Evolutionary conservation across 2,888 invertebrate genomes (phyloP).

Genomic region (Drosophila eohydei): DNA sequence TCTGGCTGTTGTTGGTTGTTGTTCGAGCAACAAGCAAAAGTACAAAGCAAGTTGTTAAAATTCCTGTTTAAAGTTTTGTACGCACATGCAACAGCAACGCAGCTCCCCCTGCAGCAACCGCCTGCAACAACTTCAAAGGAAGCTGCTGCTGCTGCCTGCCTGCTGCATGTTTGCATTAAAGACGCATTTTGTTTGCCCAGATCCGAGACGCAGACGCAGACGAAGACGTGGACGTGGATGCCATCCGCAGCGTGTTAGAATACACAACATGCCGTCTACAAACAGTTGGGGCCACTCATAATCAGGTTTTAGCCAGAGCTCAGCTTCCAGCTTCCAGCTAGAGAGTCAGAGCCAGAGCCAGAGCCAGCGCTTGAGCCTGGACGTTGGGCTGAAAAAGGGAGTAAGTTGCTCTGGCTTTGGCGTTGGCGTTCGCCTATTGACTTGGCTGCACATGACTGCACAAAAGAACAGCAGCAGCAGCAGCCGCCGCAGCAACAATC

Average conservation of each 20-base stretch:
- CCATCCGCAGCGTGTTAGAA: conserved; percentile 76
- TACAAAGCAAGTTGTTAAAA: conserved; percentile 81
- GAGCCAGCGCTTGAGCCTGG: conserved; percentile 18
- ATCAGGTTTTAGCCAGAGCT: conserved; percentile 73
- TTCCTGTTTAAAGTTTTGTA: conserved; percentile 81
- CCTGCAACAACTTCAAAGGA: conserved; percentile 70
- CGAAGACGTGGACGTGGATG: conserved; percentile 51
- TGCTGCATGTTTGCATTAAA: conserved; percentile 80
- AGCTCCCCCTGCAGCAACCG: neutral
- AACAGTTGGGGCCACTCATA: conserved; percentile 76
- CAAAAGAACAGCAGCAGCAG: conserved; percentile 53
- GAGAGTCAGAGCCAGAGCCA: conserved; percentile 19
- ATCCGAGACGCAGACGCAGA: conserved; percentile 49
- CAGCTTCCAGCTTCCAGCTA: conserved; percentile 25
- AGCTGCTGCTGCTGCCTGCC: conserved; percentile 61
- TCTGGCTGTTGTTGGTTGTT: conserved; percentile 38
- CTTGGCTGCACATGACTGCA: conserved; percentile 74
- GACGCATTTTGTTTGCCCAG: conserved; percentile 78
- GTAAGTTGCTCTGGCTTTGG: conserved; percentile 43
- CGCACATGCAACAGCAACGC: conserved; percentile 72
- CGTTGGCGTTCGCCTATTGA: conserved; percentile 44
- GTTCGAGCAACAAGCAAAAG: conserved; percentile 67
- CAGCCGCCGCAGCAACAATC: conserved; percentile 7
- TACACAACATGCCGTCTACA: conserved; percentile 74
- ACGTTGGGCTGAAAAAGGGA: conserved; percentile 60